These are phyloP conservation scores for Hetaerina americana DNA, from an alignment of 1,140 invertebrate species.

Conservation along the genomic window DNA sequence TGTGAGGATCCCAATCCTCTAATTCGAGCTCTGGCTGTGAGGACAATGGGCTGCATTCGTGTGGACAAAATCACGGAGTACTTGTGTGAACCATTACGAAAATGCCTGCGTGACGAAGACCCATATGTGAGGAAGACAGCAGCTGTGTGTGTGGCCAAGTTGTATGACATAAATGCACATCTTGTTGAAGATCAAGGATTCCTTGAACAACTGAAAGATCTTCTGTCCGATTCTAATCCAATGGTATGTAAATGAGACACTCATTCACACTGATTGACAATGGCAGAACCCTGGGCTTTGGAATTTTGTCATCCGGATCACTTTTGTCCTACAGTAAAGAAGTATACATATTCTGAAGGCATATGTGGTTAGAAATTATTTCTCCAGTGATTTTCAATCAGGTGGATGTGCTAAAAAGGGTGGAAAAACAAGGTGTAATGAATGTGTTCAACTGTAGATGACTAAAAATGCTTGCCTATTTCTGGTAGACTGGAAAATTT, in stretches of 20 bases:
- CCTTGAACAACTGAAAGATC: slow-evolving; percentile 90
- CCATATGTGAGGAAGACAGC: slow-evolving; percentile 99
- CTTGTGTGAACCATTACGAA: slow-evolving; percentile 93
- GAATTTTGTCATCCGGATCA: too few relatives aligned
- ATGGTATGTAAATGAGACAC: slow-evolving; percentile 81
- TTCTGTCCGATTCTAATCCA: slow-evolving; percentile 98
- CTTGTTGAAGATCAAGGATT: slow-evolving; percentile 98
- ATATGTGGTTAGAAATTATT: too few relatives aligned
- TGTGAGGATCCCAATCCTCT: slow-evolving; percentile 99
- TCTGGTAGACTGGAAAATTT: too few relatives aligned
- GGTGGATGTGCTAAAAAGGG: too few relatives aligned
- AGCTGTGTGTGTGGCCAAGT: slow-evolving; percentile 96
- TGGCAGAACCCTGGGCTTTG: too few relatives aligned
- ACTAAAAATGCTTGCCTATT: too few relatives aligned
- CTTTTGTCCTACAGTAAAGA: too few relatives aligned
- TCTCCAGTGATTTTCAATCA: too few relatives aligned
- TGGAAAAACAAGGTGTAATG: too few relatives aligned
- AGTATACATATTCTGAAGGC: too few relatives aligned
- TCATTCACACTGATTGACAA: too few relatives aligned
- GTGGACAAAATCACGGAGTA: slow-evolving; percentile 99
- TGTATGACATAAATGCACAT: slow-evolving; percentile 96
- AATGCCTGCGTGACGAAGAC: slow-evolving; percentile 98
- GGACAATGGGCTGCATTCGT: slow-evolving; percentile 99
- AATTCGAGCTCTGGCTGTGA: slow-evolving; percentile 93
- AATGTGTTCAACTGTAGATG: too few relatives aligned